Evolutionary conservation across 2,888 invertebrate genomes (phyloP).

Genomic region (Xestia c-nigrum): DNA sequence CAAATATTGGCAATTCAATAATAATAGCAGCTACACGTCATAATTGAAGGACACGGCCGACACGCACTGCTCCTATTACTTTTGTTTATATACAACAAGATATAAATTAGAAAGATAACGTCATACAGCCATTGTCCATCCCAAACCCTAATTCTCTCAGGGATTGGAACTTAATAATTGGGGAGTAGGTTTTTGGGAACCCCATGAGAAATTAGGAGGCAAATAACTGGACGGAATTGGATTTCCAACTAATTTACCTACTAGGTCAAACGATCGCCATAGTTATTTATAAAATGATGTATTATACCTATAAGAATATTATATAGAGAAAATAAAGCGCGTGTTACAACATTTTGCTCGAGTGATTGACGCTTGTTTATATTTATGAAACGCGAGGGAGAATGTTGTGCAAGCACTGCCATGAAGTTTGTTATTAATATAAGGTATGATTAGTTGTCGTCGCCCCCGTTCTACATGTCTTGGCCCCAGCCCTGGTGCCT

Average conservation of each 20-base stretch:
- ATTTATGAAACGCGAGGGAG: constrained; percentile 34
- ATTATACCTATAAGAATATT: constrained; percentile 15
- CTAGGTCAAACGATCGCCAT: constrained; percentile 20
- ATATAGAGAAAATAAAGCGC: constrained; percentile 40
- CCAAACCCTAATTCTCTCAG: constrained; percentile 23
- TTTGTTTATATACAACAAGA: constrained; percentile 51
- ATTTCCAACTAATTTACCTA: constrained; percentile 25
- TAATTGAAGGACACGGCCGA: constrained; percentile 42
- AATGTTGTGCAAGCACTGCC: constrained; percentile 29
- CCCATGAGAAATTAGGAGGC: constrained; percentile 44
- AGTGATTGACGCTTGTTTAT: constrained; percentile 61
- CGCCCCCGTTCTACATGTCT: constrained; percentile 62
- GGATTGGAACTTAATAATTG: constrained; percentile 53
- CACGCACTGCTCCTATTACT: constrained; percentile 20
- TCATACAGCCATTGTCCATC: constrained; percentile 27
- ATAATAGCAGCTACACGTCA: constrained; percentile 52
- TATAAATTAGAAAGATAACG: constrained; percentile 22
- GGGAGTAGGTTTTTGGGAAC: constrained; percentile 21
- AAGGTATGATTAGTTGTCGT: constrained; percentile 39
- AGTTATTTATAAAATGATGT: constrained; percentile 42
- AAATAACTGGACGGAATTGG: constrained; percentile 29
- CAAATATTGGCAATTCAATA: constrained; percentile 66
- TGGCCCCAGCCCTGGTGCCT: constrained; percentile 70
- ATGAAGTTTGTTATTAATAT: constrained; percentile 44
- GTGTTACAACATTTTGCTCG: constrained; percentile 35